Evolutionary conservation across 1,140 invertebrate species (phyloP).

Genomic region (Trichoplusia ni): DNA sequence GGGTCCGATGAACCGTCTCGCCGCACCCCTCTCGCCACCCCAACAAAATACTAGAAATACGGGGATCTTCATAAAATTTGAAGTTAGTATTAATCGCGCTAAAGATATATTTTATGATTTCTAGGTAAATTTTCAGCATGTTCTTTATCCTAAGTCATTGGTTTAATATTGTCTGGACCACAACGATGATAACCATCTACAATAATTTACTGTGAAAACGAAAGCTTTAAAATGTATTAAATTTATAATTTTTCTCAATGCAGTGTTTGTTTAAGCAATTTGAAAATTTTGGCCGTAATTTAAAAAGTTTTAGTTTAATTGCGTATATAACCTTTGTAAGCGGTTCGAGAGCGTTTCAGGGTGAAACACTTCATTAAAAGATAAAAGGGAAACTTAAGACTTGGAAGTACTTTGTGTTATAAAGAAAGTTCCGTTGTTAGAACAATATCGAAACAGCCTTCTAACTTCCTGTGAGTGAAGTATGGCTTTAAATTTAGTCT

Average conservation of each 20-base stretch:
- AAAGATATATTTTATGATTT: too few species aligned
- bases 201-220: too few species aligned
- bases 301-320: slow-evolving; percentile 22
- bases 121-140: too few species aligned
- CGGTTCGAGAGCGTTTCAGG: neutral
- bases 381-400: slow-evolving; percentile 40
- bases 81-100: too few species aligned
- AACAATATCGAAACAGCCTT: slow-evolving; percentile 30
- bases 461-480: slow-evolving; percentile 17
- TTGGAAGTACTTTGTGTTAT: slow-evolving; percentile 21
- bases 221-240: too few species aligned
- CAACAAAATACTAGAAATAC: slow-evolving; percentile 6
- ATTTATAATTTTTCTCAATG: neutral
- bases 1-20: slow-evolving; percentile 73
- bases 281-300: slow-evolving; percentile 14
- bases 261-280: slow-evolving; percentile 15
- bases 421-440: slow-evolving; percentile 23
- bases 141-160: too few species aligned
- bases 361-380: slow-evolving; percentile 39
- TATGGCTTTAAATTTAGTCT: slow-evolving; percentile 29
- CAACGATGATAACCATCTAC: too few species aligned
- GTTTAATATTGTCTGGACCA: too few species aligned
- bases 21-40: slow-evolving; percentile 33
- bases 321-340: slow-evolving; percentile 21
- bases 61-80: slow-evolving; percentile 3